A percentile compares a stretch with the other conserved stretches of the same genome.
These are phyloP conservation scores for Philereme vetulata DNA, from an alignment of 2,888 invertebrate genomes.

Conservation along the genomic window DNA sequence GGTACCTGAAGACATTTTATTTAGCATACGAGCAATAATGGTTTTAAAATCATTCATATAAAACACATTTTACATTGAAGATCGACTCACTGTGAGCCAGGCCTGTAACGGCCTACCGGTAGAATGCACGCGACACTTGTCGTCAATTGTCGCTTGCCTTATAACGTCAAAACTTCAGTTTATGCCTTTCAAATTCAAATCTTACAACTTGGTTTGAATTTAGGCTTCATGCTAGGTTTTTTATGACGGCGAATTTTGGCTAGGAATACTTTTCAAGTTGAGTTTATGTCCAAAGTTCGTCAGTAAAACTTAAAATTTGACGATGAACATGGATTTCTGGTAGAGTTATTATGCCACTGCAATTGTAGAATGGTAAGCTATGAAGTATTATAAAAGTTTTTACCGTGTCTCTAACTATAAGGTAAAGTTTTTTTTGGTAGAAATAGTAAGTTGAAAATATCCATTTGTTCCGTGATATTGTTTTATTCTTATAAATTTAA, in stretches of 20 bases:
- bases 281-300: slow-evolving; percentile 17
- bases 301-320: slow-evolving; percentile 15
- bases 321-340: slow-evolving; percentile 7
- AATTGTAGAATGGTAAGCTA: neutral
- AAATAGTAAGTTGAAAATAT: neutral
- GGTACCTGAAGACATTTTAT: no score
- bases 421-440: no score
- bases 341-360: slow-evolving; percentile 3
- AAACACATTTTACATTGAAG: neutral
- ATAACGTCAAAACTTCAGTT: slow-evolving; percentile 27
- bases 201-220: slow-evolving; percentile 12
- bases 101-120: slow-evolving; percentile 33
- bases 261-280: slow-evolving; percentile 10
- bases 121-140: slow-evolving; percentile 68
- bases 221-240: slow-evolving; percentile 13
- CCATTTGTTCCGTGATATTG: neutral
- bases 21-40: no score
- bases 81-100: slow-evolving; percentile 1
- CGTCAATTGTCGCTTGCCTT: slow-evolving; percentile 57
- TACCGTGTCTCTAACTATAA: no score
- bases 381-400: no score
- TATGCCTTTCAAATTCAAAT: slow-evolving; percentile 27
- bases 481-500: no score
- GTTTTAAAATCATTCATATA: neutral
- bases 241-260: slow-evolving; percentile 9